Conservation (phyloP, 2,888 invertebrate species). For the Perizoma flavofasciatum region DNA sequence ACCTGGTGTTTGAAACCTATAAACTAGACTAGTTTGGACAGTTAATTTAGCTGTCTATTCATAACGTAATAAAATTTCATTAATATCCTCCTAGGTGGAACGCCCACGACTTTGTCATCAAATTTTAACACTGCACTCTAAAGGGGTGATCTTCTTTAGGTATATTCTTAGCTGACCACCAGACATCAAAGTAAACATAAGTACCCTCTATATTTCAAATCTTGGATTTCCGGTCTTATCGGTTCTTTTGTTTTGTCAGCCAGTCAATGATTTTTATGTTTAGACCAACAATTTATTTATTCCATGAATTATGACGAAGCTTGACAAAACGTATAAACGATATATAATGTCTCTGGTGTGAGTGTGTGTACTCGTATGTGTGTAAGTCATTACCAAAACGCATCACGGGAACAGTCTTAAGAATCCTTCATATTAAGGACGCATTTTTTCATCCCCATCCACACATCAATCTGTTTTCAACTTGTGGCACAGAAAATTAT, state of each 20-base stretch:
- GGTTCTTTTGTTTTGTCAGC: too few relatives aligned
- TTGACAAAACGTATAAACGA: slow-evolving; percentile 81
- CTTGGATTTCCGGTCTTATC: too few relatives aligned
- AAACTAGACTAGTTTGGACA: slow-evolving; percentile 49
- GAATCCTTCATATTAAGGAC: slow-evolving; percentile 74
- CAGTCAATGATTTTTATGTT: too few relatives aligned
- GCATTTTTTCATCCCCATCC: slow-evolving; percentile 71
- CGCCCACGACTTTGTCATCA: slow-evolving; percentile 41
- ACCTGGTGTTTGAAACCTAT: slow-evolving; percentile 16
- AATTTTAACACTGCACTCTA: too few relatives aligned
- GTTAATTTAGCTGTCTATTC: slow-evolving; percentile 60
- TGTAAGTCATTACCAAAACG: slow-evolving; percentile 71
- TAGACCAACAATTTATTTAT: slow-evolving; percentile 43
- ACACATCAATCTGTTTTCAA: slow-evolving; percentile 76
- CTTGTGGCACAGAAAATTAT: slow-evolving; percentile 53
- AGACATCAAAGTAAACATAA: too few relatives aligned
- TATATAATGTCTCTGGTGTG: slow-evolving; percentile 68
- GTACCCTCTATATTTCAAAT: too few relatives aligned
- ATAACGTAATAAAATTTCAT: slow-evolving; percentile 63
- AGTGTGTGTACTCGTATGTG: slow-evolving; percentile 54
- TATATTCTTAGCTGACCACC: too few relatives aligned
- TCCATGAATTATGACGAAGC: slow-evolving; percentile 68
- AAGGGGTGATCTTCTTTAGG: too few relatives aligned
- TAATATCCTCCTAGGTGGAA: slow-evolving; percentile 65
- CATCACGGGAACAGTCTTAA: slow-evolving; percentile 67